Conservation (phyloP, 2,888 invertebrate species). For the Brachynemurus nebulosus region DNA sequence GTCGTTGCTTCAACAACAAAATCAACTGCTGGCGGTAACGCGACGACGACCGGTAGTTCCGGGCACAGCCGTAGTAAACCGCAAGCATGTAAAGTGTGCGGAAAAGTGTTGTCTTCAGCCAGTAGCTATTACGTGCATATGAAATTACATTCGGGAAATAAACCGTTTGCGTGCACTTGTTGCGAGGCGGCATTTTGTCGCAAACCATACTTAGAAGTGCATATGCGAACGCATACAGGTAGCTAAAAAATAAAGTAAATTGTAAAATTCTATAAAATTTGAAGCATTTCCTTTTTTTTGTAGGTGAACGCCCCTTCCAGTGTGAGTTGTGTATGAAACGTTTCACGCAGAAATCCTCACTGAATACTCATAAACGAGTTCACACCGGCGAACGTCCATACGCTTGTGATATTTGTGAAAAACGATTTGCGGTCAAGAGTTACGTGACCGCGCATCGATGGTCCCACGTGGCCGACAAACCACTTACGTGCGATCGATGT, state of each 20-base stretch:
- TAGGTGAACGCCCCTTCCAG: constrained; percentile 53
- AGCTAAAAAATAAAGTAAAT: constrained; percentile 1
- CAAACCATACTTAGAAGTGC: constrained; percentile 67
- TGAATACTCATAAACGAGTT: constrained; percentile 68
- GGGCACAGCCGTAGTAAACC: constrained; percentile 33
- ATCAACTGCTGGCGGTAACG: constrained; percentile 2
- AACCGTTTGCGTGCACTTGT: constrained; percentile 63
- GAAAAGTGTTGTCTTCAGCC: constrained; percentile 60
- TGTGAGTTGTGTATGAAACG: constrained; percentile 62
- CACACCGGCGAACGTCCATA: constrained; percentile 70
- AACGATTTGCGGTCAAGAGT: constrained; percentile 68
- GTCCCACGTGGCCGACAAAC: constrained; percentile 67
- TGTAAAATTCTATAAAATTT: neutral
- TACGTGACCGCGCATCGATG: constrained; percentile 69
- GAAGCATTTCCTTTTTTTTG: neutral
- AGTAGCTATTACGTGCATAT: constrained; percentile 72
- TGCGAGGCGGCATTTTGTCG: constrained; percentile 69
- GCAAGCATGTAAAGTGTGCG: constrained; percentile 65
- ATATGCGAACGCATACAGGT: constrained; percentile 65
- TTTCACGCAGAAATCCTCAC: constrained; percentile 68
- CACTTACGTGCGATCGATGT: constrained; percentile 56
- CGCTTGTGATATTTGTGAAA: constrained; percentile 65
- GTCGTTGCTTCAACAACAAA: neutral
- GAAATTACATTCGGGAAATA: constrained; percentile 68
- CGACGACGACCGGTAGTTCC: neutral